Evolutionary conservation across 37 sponge, comb jelly and placozoan genomes (phyloP).

Genomic region (Oopsacas minuta): DNA sequence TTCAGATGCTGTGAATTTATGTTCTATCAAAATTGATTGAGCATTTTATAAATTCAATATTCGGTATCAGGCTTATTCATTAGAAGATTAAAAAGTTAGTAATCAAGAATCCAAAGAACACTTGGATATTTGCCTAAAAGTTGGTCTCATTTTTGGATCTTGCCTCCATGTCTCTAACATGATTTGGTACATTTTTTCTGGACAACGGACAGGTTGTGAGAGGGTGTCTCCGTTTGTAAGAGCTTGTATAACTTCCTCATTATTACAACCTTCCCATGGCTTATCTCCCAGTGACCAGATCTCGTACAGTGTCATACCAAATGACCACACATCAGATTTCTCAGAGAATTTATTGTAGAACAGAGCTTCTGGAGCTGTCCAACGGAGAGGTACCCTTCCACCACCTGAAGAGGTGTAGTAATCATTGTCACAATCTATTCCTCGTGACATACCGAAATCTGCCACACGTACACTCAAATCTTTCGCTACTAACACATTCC

Average conservation of each 20-base stretch:
- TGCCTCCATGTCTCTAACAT: background rate
- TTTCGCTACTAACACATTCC: slow-evolving; percentile 10
- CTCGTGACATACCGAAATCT: slow-evolving; percentile 17
- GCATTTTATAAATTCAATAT: no score
- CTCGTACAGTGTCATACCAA: slow-evolving; percentile 1
- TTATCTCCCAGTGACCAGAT: slow-evolving; percentile 8
- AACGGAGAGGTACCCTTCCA: slow-evolving; percentile 9
- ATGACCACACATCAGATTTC: slow-evolving; percentile 16
- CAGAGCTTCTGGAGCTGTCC: slow-evolving; percentile 13
- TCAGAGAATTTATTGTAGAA: background rate
- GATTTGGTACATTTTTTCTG: background rate
- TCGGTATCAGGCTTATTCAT: no score
- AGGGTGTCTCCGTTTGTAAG: background rate
- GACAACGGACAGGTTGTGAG: background rate
- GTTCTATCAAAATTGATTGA: no score
- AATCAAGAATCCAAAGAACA: no score
- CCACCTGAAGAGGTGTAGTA: background rate
- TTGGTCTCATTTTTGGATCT: background rate
- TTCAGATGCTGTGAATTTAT: no score
- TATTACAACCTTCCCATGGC: background rate
- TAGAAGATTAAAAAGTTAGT: no score
- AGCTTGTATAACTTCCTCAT: slow-evolving; percentile 6
- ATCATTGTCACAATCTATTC: background rate
- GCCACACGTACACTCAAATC: background rate
- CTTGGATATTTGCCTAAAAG: no score